Evolutionary conservation across 2,797 vertebrate species (phyloP).

Genomic region (Anomalospiza imberbis): DNA sequence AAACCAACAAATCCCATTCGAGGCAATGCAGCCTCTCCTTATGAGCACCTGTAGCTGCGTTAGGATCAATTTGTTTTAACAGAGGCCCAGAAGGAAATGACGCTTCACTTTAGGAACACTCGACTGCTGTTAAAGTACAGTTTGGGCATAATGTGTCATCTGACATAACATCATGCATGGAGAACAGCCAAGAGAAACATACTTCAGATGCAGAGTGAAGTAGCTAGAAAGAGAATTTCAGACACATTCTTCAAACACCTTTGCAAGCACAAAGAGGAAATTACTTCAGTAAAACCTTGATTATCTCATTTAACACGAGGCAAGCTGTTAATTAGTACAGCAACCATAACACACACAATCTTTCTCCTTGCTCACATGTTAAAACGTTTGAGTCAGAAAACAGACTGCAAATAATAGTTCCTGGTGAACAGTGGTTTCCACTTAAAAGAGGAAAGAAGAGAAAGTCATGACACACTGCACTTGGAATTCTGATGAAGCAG

Average conservation of each 20-base stretch:
- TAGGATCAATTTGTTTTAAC: neutral
- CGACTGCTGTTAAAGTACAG: neutral
- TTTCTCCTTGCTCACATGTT: neutral
- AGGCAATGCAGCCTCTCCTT: neutral
- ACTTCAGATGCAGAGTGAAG: neutral
- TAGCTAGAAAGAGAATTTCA: neutral
- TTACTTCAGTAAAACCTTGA: neutral
- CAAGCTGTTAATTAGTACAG: neutral
- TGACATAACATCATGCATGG: slow-evolving; percentile 27
- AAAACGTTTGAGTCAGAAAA: neutral
- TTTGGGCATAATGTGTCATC: slow-evolving; percentile 13
- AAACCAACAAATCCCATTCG: neutral
- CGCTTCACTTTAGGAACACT: neutral
- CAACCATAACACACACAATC: neutral
- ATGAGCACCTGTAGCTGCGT: neutral
- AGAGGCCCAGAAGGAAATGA: slow-evolving; percentile 19
- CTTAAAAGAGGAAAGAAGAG: neutral
- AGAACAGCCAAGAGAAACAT: slow-evolving; percentile 40
- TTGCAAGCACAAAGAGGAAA: slow-evolving; percentile 11
- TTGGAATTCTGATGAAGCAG: neutral
- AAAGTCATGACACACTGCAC: neutral
- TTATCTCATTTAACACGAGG: neutral
- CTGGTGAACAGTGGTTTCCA: neutral
- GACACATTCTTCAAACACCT: neutral
- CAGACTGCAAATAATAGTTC: neutral